phyloP scores from a whole-genome alignment of 2,113 vertebrate species.

The Etia nguti region DNA sequence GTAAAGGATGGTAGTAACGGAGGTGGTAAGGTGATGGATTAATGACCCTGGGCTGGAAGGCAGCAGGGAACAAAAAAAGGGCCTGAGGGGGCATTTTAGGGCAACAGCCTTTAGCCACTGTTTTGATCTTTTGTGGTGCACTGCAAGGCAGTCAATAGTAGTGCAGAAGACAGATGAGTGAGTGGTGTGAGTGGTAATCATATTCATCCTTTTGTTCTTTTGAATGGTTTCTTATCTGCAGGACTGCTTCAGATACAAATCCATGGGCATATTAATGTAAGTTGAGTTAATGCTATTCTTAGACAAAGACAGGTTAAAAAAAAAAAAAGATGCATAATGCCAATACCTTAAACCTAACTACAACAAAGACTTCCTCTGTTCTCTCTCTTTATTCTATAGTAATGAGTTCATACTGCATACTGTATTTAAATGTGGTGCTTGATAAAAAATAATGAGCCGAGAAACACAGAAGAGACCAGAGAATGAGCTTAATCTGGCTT shows the following conservation, averaged over 20 bases:
- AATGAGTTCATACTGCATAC: not conserved
- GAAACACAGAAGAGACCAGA: not conserved
- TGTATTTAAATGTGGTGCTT: not conserved
- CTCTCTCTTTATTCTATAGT: not conserved
- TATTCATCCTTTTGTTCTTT: not conserved
- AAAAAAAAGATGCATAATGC: not conserved
- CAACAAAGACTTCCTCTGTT: not conserved
- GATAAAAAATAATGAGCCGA: not conserved
- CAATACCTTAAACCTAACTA: not conserved
- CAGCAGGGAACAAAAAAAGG: constrained; percentile 20
- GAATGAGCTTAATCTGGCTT: not conserved
- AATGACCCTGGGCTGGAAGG: constrained; percentile 17
- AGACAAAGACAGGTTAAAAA: not conserved
- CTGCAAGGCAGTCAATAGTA: constrained; percentile 1
- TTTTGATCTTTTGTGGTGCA: constrained; percentile 38
- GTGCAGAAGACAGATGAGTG: constrained; percentile 29
- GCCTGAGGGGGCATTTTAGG: constrained; percentile 7
- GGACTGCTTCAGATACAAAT: not conserved
- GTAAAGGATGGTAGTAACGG: constrained; percentile 43
- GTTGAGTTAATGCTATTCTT: not conserved
- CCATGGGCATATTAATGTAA: not conserved
- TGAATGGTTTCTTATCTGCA: not conserved
- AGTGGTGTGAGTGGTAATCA: constrained; percentile 19
- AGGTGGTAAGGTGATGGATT: constrained; percentile 52
- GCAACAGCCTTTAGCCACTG: constrained; percentile 17